Evolutionary conservation across 2,797 vertebrate genomes (phyloP).

Genomic region (Forpus xanthops): DNA sequence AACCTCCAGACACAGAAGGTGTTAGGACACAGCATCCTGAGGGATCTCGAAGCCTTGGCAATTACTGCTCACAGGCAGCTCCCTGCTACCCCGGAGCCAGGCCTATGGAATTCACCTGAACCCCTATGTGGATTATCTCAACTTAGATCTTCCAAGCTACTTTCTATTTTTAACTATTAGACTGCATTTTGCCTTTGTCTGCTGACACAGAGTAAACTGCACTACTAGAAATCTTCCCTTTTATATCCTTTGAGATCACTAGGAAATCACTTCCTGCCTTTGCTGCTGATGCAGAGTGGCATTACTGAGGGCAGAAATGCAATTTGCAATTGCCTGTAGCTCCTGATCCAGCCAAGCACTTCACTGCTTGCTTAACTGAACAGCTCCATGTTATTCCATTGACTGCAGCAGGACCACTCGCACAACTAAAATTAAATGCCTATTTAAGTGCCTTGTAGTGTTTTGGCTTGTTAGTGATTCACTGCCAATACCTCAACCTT

Average conservation of each 20-base stretch:
- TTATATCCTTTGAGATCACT: not conserved
- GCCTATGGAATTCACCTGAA: accelerated
- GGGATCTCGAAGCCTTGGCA: accelerated
- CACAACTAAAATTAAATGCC: slow-evolving; percentile 20
- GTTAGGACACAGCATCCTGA: not conserved
- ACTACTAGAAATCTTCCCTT: not conserved
- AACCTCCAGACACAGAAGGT: accelerated
- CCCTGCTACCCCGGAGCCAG: accelerated
- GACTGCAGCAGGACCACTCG: not conserved
- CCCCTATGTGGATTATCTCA: not conserved
- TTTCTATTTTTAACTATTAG: not conserved
- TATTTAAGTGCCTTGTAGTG: slow-evolving; percentile 4
- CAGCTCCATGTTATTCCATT: not conserved
- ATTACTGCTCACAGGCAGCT: not conserved
- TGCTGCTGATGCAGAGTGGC: not conserved
- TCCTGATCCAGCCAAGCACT: slow-evolving; percentile 8
- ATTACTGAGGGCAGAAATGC: not conserved
- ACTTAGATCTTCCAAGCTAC: not conserved
- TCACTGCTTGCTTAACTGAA: not conserved
- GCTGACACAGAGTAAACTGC: not conserved
- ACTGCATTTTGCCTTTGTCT: not conserved
- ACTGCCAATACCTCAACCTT: not conserved
- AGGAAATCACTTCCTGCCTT: not conserved
- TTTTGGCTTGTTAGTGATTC: slow-evolving; percentile 25
- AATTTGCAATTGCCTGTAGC: not conserved